These are phyloP conservation scores for Antheraea mylitta DNA, from an alignment of 1,140 invertebrate genomes.

Conservation along the genomic window DNA sequence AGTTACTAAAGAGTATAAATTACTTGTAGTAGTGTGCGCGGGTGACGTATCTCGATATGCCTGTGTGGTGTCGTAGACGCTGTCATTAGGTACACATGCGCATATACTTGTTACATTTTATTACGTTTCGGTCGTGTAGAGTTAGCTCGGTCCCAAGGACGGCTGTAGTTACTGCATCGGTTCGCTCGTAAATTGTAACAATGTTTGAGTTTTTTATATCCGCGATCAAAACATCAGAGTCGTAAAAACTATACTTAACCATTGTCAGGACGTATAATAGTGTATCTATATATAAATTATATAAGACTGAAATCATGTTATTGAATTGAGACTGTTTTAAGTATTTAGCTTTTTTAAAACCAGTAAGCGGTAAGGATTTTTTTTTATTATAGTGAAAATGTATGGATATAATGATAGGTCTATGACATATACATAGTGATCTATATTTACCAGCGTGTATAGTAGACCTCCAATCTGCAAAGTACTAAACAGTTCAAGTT, in stretches of 20 bases:
- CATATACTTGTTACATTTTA: constrained; percentile 13
- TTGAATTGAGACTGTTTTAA: background rate
- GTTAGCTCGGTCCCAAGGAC: constrained; percentile 23
- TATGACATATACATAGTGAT: too few relatives aligned
- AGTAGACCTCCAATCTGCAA: too few relatives aligned
- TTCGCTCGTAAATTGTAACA: constrained; percentile 12
- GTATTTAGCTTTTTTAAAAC: too few relatives aligned
- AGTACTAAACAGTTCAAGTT: too few relatives aligned
- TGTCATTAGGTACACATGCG: background rate
- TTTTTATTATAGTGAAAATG: too few relatives aligned
- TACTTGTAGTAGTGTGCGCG: background rate
- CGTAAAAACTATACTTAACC: background rate
- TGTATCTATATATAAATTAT: constrained; percentile 1
- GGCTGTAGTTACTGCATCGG: constrained; percentile 15
- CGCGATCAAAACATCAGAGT: constrained; percentile 1
- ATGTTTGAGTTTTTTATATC: constrained; percentile 5
- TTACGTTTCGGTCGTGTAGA: constrained; percentile 18
- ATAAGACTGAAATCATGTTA: background rate
- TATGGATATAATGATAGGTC: too few relatives aligned
- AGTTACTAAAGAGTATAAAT: background rate
- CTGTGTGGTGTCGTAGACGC: background rate
- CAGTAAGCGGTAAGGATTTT: too few relatives aligned
- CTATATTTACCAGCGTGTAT: too few relatives aligned
- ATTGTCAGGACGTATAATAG: background rate
- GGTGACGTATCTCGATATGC: background rate